Conservation (phyloP, 2,888 invertebrate genomes). For the Cynaeus angustus region DNA sequence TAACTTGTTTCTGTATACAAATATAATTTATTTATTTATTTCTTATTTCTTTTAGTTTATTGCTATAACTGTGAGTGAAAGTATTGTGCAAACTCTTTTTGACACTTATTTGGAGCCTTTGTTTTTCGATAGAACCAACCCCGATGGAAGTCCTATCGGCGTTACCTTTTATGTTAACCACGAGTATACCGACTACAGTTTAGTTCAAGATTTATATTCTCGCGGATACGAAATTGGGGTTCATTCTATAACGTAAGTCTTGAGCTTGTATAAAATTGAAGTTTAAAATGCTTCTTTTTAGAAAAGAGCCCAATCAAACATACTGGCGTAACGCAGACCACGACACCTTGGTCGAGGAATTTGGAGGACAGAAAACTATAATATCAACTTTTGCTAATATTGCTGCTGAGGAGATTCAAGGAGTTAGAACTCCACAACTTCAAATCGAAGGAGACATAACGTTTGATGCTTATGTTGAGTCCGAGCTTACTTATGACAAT, state of each 20-base stretch:
- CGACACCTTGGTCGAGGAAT: constrained; percentile 64
- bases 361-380: constrained; percentile 66
- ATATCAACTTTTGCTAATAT: constrained; percentile 67
- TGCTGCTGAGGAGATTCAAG: constrained; percentile 62
- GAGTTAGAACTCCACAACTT: constrained; percentile 75
- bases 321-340: constrained; percentile 66
- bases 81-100: constrained; percentile 73
- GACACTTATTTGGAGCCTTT: constrained; percentile 74
- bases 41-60: constrained; percentile 70
- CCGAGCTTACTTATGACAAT: constrained; percentile 76
- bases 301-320: constrained; percentile 57
- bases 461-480: constrained; percentile 74
- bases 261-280: too few relatives aligned
- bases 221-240: constrained; percentile 80
- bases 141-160: constrained; percentile 77
- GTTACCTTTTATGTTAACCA: constrained; percentile 83
- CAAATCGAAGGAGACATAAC: constrained; percentile 75
- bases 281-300: too few relatives aligned
- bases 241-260: constrained; percentile 75
- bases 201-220: constrained; percentile 76
- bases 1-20: constrained; percentile 3
- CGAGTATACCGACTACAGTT: constrained; percentile 77
- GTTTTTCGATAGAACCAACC: constrained; percentile 75
- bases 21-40: constrained; percentile 16
- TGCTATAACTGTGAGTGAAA: constrained; percentile 80